phyloP scores from a whole-genome alignment of 1,140 invertebrate genomes.

The Scylla paramamosain region DNA sequence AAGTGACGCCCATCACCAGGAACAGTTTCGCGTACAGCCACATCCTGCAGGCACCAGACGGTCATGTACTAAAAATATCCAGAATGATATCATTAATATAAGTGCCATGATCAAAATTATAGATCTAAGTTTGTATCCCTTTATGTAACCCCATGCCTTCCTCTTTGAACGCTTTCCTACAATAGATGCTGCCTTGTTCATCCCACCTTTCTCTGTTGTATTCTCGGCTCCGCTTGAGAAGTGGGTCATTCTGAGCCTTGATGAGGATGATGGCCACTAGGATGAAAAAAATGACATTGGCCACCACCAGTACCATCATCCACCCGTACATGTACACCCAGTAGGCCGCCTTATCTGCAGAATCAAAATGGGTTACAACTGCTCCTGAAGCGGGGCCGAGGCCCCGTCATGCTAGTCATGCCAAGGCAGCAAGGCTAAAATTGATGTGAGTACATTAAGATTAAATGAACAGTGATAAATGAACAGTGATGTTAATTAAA shows the following conservation, averaged over 20 bases:
- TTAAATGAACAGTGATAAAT: too few relatives aligned
- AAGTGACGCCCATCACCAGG: conserved; percentile 58
- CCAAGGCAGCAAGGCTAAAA: too few relatives aligned
- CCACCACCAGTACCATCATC: conserved; percentile 31
- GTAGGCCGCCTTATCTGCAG: neutral
- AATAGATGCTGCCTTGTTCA: neutral
- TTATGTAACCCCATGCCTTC: neutral
- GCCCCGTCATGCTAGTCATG: too few relatives aligned
- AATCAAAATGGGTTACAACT: neutral
- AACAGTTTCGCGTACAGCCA: conserved; percentile 54
- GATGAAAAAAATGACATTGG: conserved; percentile 36
- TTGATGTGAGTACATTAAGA: too few relatives aligned
- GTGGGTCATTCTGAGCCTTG: conserved; percentile 30
- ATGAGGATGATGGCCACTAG: conserved; percentile 37
- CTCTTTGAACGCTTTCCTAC: neutral
- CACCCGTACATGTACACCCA: conserved; percentile 51
- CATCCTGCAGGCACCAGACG: conserved; percentile 18
- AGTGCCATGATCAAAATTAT: too few relatives aligned
- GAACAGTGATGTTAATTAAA: too few relatives aligned
- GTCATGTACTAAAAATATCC: too few relatives aligned
- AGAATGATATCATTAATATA: too few relatives aligned
- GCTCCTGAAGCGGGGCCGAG: too few relatives aligned
- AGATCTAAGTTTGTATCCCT: too few relatives aligned
- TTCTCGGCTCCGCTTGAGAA: neutral
- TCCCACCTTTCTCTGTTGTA: conserved; percentile 54